These are phyloP conservation scores for Arrhamphus sclerolepis DNA, from an alignment of 2,797 vertebrate species.

Conservation along the genomic window DNA sequence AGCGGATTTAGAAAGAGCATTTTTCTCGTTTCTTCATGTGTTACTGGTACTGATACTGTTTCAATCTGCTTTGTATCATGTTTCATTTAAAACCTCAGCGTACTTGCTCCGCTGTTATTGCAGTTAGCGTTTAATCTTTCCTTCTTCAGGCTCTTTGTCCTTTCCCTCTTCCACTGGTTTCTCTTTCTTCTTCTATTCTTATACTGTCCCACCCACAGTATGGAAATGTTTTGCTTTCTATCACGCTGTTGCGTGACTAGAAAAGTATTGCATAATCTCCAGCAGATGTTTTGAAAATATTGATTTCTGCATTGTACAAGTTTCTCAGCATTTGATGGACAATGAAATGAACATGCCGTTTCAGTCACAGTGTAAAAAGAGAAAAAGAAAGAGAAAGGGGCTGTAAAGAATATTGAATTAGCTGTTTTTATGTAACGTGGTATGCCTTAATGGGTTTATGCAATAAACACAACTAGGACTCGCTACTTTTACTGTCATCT, in stretches of 20 bases:
- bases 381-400: neutral
- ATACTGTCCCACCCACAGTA: neutral
- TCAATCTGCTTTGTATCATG: neutral
- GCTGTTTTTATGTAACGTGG: neutral
- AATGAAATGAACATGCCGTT: constrained; percentile 7
- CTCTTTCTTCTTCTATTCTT: neutral
- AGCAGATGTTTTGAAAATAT: constrained; percentile 28
- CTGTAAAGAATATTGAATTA: neutral
- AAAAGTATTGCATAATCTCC: constrained; percentile 24
- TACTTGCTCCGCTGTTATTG: neutral
- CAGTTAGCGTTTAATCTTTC: neutral
- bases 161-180: neutral
- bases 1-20: too few species aligned
- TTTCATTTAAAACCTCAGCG: neutral
- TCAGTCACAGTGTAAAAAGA: constrained; percentile 17
- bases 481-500: neutral
- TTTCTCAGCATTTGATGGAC: constrained; percentile 25
- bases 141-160: neutral
- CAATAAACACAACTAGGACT: neutral
- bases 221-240: constrained; percentile 16
- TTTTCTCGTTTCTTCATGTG: neutral
- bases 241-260: constrained; percentile 26
- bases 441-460: too few species aligned
- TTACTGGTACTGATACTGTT: neutral
- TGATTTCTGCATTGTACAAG: neutral